These are phyloP conservation scores for Lasioglossum marginatum DNA, from an alignment of 2,888 invertebrate genomes.

Conservation along the genomic window DNA sequence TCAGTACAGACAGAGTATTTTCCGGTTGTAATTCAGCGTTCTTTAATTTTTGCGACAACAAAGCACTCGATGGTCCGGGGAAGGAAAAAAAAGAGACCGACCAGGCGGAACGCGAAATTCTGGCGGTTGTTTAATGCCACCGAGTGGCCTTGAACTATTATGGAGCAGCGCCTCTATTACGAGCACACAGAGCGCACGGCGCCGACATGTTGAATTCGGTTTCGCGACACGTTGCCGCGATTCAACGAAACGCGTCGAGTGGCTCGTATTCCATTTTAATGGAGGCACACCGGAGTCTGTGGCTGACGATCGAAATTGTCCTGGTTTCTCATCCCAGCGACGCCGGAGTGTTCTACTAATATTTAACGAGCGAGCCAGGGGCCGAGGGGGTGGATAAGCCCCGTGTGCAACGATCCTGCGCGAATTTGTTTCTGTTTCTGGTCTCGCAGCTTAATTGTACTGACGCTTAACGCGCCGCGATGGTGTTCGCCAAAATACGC, in stretches of 20 bases:
- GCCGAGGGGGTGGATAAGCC: slow-evolving; percentile 1
- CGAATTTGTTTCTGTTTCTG: slow-evolving; percentile 47
- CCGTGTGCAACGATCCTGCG: slow-evolving; percentile 27
- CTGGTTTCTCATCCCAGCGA: slow-evolving; percentile 46
- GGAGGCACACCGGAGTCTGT: slow-evolving; percentile 35
- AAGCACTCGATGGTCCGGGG: not conserved
- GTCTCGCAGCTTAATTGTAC: slow-evolving; percentile 50
- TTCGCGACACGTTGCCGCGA: slow-evolving; percentile 9
- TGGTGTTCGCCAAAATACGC: not conserved
- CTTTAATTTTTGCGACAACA: not conserved
- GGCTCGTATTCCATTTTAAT: slow-evolving; percentile 58
- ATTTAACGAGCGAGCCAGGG: slow-evolving; percentile 52
- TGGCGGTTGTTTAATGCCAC: not conserved
- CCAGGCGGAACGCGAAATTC: not conserved
- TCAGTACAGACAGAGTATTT: not conserved
- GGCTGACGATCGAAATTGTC: slow-evolving; percentile 58
- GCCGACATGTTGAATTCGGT: slow-evolving; percentile 10
- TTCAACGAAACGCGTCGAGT: slow-evolving; percentile 45
- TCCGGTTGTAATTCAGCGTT: not conserved
- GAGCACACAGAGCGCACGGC: not conserved
- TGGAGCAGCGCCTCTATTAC: not conserved
- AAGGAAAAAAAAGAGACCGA: not conserved
- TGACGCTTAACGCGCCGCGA: slow-evolving; percentile 15
- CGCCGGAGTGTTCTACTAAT: slow-evolving; percentile 58
- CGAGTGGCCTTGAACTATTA: not conserved